A percentile compares a stretch with the other conserved stretches of the same genome.
Evolutionary conservation across 2,888 invertebrate species (phyloP).

Genomic region (Eristalis tenax): DNA sequence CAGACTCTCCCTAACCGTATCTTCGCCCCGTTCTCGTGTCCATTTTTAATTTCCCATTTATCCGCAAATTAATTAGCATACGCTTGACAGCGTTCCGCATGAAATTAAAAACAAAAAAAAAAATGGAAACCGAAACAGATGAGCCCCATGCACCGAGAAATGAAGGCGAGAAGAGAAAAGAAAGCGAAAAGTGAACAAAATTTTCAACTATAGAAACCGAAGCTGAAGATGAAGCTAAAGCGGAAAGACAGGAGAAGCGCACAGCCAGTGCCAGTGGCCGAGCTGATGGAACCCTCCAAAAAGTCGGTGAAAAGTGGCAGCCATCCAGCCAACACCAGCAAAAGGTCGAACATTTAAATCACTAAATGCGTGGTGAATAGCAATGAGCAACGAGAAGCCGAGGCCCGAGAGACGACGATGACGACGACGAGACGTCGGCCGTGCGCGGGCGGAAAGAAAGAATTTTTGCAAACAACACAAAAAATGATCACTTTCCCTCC

Average conservation of each 20-base stretch:
- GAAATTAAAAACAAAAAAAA: slow-evolving; percentile 18
- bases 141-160: not conserved
- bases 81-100: slow-evolving; percentile 52
- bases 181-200: slow-evolving; percentile 58
- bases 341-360: slow-evolving; percentile 71
- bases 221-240: slow-evolving; percentile 3
- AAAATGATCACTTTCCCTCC: slow-evolving; percentile 12
- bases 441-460: slow-evolving; percentile 8
- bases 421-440: not conserved
- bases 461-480: not conserved
- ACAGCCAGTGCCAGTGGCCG: not conserved
- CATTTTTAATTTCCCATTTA: slow-evolving; percentile 69
- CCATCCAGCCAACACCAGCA: not conserved
- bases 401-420: not conserved
- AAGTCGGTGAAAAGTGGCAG: slow-evolving; percentile 16
- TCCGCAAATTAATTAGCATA: slow-evolving; percentile 69
- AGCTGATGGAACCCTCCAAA: not conserved
- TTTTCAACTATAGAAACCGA: slow-evolving; percentile 30
- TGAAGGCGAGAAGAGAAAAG: slow-evolving; percentile 7
- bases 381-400: slow-evolving; percentile 55
- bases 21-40: slow-evolving; percentile 8
- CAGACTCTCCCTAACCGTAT: not conserved
- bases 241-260: not conserved
- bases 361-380: slow-evolving; percentile 72
- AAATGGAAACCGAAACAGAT: slow-evolving; percentile 36